Percentiles rank a stretch among this genome's conserved stretches.
These are phyloP conservation scores for Enteromius radiatus DNA, from an alignment of 2,797 vertebrate genomes.

Conservation along the genomic window DNA sequence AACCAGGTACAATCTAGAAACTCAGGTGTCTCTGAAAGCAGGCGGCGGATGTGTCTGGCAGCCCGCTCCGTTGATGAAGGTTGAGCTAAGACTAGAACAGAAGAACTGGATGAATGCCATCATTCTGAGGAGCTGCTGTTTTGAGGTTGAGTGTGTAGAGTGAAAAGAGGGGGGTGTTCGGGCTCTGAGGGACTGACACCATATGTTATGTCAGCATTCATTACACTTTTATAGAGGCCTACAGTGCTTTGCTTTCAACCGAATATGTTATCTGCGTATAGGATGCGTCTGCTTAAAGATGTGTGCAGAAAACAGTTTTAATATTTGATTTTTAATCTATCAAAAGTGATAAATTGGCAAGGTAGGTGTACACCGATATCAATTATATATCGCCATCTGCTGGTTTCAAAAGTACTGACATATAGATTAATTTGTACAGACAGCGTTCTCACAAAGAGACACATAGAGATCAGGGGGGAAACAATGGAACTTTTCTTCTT, in stretches of 20 bases:
- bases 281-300: conserved; percentile 30
- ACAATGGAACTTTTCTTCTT: background rate
- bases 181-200: conserved; percentile 54
- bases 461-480: conserved; percentile 33
- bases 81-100: conserved; percentile 41
- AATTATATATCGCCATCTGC: conserved; percentile 65
- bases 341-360: conserved; percentile 45
- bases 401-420: conserved; percentile 50
- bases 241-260: conserved; percentile 52
- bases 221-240: conserved; percentile 57
- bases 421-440: conserved; percentile 45
- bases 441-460: conserved; percentile 33
- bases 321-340: conserved; percentile 44
- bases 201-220: conserved; percentile 61
- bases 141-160: conserved; percentile 48
- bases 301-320: conserved; percentile 40
- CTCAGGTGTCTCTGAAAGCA: background rate
- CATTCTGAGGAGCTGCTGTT: conserved; percentile 48
- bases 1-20: conserved; percentile 46
- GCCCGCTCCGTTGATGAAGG: conserved; percentile 39
- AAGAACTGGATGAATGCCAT: conserved; percentile 46
- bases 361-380: conserved; percentile 37
- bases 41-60: conserved; percentile 15
- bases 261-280: conserved; percentile 34
- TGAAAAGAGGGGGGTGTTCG: conserved; percentile 49